Base-by-base conservation (phyloP, 2,888 invertebrate species). In the Pseudolycoriella hygida region DNA sequence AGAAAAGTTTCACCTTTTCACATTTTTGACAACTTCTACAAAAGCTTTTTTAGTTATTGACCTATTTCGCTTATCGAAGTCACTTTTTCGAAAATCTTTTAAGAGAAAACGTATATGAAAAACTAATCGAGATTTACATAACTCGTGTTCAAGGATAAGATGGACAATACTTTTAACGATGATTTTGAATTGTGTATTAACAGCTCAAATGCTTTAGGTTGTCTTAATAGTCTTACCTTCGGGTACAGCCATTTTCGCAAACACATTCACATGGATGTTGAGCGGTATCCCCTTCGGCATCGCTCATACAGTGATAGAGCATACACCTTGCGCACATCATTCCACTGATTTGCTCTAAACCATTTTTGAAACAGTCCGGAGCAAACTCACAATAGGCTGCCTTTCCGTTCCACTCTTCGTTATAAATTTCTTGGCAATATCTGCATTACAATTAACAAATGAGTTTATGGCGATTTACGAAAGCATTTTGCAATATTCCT, bases 231-330 rank as follows among this genome's bases (percentile, higher is more conserved):
- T n/a, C 48, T 46, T 54, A 72, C 68, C 88, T 75, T 55, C 81
- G 81, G 46, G 77, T 72, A 66, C 85, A 86, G 48, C 76, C 74
- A 49, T 76, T 73, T 59, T 80, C 79, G n/a, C 69, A 68, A 25
- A 67, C 72, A 66, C 87, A 87, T 50, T 81, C 77, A 69, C 90
- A 93, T 8, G 90, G 89, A 59, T 83, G 86, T 58, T 79, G 76
- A 45, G 76, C 76, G 61, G 81, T 84, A 55, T 92, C 89, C 2
- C 88, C 90, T 59, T 92, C 92, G 2, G 84, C 76, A 64, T 90
- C 89, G 52, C 86, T 76, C 76, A 88, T 83, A 65, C 93, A 93
- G 69, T 93, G 92, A 69, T 92, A 93, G 57, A 90, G 71, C 76
- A 92, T 77, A 56, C 89, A 84, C 68, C 75, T 80, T 15, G 92